phyloP scores from a whole-genome alignment of 2,888 invertebrate genomes.

The Steromphala cineraria region DNA sequence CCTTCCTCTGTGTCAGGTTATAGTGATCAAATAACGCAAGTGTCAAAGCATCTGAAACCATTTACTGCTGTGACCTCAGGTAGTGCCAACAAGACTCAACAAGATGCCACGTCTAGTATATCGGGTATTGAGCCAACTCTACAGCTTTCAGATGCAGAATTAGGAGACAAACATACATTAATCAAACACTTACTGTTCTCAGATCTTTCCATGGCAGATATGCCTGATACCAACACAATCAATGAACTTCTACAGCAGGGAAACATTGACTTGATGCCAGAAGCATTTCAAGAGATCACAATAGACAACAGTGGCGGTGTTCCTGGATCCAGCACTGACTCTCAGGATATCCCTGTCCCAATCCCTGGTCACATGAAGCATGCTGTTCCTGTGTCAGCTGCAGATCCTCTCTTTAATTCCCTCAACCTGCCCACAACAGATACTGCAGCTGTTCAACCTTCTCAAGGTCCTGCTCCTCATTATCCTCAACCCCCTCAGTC shows the following conservation, averaged over 20 bases:
- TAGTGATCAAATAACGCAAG: neutral
- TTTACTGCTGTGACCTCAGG: neutral
- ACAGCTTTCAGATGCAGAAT: neutral
- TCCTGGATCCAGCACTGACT: neutral
- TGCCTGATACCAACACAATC: neutral
- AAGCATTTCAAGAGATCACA: conserved; percentile 19
- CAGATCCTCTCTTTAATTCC: neutral
- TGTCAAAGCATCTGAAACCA: conserved; percentile 3
- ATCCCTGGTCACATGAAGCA: conserved; percentile 6
- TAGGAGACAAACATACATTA: conserved; percentile 4
- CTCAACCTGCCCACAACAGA: neutral
- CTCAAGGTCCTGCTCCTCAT: neutral
- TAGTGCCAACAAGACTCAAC: neutral
- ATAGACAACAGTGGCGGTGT: conserved; percentile 11
- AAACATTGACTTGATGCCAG: neutral
- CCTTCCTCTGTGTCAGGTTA: neutral
- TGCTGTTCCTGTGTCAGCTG: neutral
- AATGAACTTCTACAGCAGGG: conserved; percentile 16
- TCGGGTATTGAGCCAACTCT: conserved; percentile 7
- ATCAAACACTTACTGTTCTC: neutral
- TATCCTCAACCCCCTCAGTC: neutral
- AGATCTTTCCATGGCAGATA: conserved; percentile 11
- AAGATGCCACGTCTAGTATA: conserved; percentile 1
- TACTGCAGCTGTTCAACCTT: neutral
- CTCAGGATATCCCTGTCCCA: neutral